These are phyloP conservation scores for Thalassoma bifasciatum DNA, from an alignment of 2,113 vertebrate species.

Conservation along the genomic window DNA sequence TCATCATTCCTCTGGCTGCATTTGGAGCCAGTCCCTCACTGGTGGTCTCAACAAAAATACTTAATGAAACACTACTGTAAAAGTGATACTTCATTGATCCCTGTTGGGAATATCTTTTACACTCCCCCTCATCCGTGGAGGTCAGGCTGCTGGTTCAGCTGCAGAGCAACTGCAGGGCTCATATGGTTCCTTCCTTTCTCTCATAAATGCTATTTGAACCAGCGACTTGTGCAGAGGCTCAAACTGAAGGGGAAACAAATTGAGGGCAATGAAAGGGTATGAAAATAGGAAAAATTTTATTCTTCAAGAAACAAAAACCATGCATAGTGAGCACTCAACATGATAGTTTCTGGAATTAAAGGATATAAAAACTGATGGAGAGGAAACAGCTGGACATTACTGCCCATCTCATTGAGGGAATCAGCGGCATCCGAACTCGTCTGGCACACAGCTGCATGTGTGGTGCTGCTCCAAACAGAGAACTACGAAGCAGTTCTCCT, in stretches of 20 bases:
- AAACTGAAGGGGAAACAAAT: conserved; percentile 4
- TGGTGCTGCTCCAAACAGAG: conserved; percentile 27
- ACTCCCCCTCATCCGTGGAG: conserved; percentile 21
- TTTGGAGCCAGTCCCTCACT: conserved; percentile 41
- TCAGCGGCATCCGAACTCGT: conserved; percentile 21
- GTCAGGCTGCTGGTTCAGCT: conserved; percentile 39
- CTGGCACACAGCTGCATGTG: conserved; percentile 44
- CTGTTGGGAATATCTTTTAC: conserved; percentile 52
- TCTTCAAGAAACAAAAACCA: conserved; percentile 42
- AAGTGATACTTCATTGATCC: conserved; percentile 64
- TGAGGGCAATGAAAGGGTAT: conserved; percentile 24
- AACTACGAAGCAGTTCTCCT: not conserved
- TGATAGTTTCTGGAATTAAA: conserved; percentile 46
- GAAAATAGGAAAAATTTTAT: conserved; percentile 27
- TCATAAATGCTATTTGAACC: conserved; percentile 16
- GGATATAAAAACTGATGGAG: conserved; percentile 52
- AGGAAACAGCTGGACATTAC: conserved; percentile 75
- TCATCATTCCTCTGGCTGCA: conserved; percentile 44
- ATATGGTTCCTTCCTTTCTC: conserved; percentile 10
- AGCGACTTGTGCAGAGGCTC: conserved; percentile 13
- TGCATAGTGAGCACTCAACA: conserved; percentile 57
- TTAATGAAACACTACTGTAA: conserved; percentile 50
- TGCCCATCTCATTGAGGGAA: conserved; percentile 44
- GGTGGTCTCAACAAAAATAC: conserved; percentile 56
- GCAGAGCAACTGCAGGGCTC: conserved; percentile 27